These are phyloP conservation scores for Cottus gobio DNA, from an alignment of 2,113 vertebrate genomes.

Conservation along the genomic window DNA sequence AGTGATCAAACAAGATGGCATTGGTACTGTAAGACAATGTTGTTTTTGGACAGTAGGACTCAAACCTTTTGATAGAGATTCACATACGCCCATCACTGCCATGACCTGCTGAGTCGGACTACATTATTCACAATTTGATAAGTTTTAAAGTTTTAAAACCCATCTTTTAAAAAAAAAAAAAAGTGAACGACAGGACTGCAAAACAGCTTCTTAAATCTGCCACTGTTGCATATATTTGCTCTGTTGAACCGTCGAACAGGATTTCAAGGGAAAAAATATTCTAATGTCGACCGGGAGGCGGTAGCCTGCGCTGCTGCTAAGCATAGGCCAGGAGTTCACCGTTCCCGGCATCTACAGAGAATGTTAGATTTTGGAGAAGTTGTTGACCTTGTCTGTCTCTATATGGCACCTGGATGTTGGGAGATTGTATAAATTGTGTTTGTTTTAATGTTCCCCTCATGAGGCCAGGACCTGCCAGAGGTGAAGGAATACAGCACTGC, in stretches of 20 bases:
- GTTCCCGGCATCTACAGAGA: constrained; percentile 31
- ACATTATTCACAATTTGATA: constrained; percentile 34
- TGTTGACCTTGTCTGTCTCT: constrained; percentile 65
- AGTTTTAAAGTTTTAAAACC: not conserved
- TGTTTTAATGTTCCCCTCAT: constrained; percentile 47
- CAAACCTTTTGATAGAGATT: constrained; percentile 32
- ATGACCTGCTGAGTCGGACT: constrained; percentile 31
- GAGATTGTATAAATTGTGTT: constrained; percentile 32
- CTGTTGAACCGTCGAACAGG: constrained; percentile 3
- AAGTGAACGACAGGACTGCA: constrained; percentile 11
- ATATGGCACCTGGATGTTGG: constrained; percentile 44
- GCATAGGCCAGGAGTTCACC: constrained; percentile 33
- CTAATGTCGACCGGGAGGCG: constrained; percentile 16
- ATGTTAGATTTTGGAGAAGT: constrained; percentile 43
- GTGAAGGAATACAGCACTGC: constrained; percentile 46
- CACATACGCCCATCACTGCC: constrained; percentile 46
- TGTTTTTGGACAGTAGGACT: constrained; percentile 35
- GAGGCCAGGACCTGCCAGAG: constrained; percentile 47
- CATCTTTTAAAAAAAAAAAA: too few relatives aligned
- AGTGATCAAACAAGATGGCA: constrained; percentile 21
- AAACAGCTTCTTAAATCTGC: constrained; percentile 1
- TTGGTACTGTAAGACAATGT: constrained; percentile 14
- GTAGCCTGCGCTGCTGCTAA: constrained; percentile 26
- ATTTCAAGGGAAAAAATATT: constrained; percentile 41
- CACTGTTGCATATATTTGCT: constrained; percentile 33